Evolutionary conservation across 1,140 invertebrate genomes (phyloP).

Genomic region (Diorhabda sublineata): DNA sequence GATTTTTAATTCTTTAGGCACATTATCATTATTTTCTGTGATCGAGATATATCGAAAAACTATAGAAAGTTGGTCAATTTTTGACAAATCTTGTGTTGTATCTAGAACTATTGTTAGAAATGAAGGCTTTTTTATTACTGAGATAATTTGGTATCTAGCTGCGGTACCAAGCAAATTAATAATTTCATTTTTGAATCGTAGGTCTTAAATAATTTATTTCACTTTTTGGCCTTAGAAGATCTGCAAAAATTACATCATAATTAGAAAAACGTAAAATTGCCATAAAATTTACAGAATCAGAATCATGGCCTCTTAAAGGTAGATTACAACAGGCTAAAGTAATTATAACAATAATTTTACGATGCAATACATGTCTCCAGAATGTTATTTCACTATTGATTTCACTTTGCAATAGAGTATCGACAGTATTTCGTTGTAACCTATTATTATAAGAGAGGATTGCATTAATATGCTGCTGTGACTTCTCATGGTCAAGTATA

Average conservation of each 20-base stretch:
- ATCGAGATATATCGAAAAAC: too few species aligned
- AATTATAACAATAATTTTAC: slow-evolving; percentile 17
- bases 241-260: slow-evolving; percentile 19
- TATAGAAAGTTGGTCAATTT: too few species aligned
- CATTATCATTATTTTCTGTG: too few species aligned
- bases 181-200: slow-evolving; percentile 28
- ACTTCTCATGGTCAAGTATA: slow-evolving; percentile 38
- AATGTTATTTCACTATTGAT: slow-evolving; percentile 20
- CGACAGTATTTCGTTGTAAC: slow-evolving; percentile 38
- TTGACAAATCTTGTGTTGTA: slow-evolving; percentile 19
- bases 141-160: slow-evolving; percentile 4
- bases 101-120: slow-evolving; percentile 30
- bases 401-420: slow-evolving; percentile 22
- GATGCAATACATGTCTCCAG: slow-evolving; percentile 15
- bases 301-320: slow-evolving; percentile 21
- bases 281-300: slow-evolving; percentile 20
- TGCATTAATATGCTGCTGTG: slow-evolving; percentile 37
- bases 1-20: slow-evolving; percentile 11
- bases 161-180: slow-evolving; percentile 25
- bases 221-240: slow-evolving; percentile 21
- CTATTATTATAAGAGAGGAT: slow-evolving; percentile 38
- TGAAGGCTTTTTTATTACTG: slow-evolving; percentile 24
- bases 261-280: slow-evolving; percentile 14
- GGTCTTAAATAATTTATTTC: slow-evolving; percentile 30
- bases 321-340: slow-evolving; percentile 15